phyloP scores from a whole-genome alignment of 1,140 invertebrate species.

The Danaus melanippus region DNA sequence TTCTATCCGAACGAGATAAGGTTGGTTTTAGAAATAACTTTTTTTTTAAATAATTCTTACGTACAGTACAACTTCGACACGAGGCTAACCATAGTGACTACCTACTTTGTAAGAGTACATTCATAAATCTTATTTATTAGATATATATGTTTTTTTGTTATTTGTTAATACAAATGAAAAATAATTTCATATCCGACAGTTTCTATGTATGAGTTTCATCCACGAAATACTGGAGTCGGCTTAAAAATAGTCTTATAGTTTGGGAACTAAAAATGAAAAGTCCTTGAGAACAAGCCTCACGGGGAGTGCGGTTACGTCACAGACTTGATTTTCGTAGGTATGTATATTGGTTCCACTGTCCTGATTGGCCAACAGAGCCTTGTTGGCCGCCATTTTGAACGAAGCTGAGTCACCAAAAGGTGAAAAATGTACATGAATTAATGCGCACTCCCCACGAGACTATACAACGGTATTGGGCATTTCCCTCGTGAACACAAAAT shows the following conservation, averaged over 20 bases:
- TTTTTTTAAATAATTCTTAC: slow-evolving; percentile 14
- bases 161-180: slow-evolving; percentile 10
- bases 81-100: slow-evolving; percentile 62
- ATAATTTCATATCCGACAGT: slow-evolving; percentile 8
- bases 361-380: slow-evolving; percentile 68
- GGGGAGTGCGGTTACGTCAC: slow-evolving; percentile 66
- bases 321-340: slow-evolving; percentile 65
- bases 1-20: slow-evolving; percentile 24
- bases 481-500: slow-evolving; percentile 71
- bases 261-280: slow-evolving; percentile 65
- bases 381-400: slow-evolving; percentile 71
- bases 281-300: slow-evolving; percentile 72
- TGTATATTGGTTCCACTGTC: slow-evolving; percentile 51
- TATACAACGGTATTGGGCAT: slow-evolving; percentile 71
- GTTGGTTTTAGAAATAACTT: slow-evolving; percentile 29
- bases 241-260: slow-evolving; percentile 40
- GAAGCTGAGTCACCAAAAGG: slow-evolving; percentile 71
- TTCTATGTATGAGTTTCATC: not conserved
- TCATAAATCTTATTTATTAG: slow-evolving; percentile 59
- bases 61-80: slow-evolving; percentile 25
- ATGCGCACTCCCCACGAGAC: slow-evolving; percentile 68
- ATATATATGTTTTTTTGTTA: slow-evolving; percentile 18
- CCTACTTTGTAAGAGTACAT: slow-evolving; percentile 67
- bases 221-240: not conserved
- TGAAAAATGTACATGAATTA: slow-evolving; percentile 71